Base-by-base conservation (phyloP, 2,113 vertebrate species). In the Hemicordylus capensis region DNA sequence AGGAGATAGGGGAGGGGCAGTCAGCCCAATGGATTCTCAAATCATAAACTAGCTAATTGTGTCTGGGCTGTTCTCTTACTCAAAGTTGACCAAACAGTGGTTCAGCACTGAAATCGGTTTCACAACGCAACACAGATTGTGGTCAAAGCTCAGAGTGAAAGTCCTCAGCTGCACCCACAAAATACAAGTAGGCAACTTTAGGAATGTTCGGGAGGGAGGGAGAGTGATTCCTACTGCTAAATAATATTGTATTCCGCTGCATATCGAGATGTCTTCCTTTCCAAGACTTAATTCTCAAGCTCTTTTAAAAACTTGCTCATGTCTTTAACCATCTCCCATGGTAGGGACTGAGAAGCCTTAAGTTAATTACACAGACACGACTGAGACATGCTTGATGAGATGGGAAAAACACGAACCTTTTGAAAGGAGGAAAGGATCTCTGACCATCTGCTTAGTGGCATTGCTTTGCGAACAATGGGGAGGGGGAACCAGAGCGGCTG, bases 361-460 rank as follows among this genome's bases (percentile, higher is more conserved):
- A 97, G 96, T 95, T 98, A 97, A 97, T 97, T 98, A 97, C 95
- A 34, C 48, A 77, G 75, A 93, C 93, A 95, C 93, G 90, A 94
- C 95, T 90, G 92, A 96, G 96, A 95, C 94, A 96, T 95, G 95
- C 96, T 96, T 96, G 96, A 97, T 96, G 96, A 96, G 94, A 97
- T 95, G 96, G 93, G 95, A 95, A 97, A 95, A 97, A 96, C 95
- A 97, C 54, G 90, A 96, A 95, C 94, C 93, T 93, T 97, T 94
- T 91, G 93, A 97, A 96, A 94, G 91, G 95, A 2, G 93, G 96
- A 97, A 97, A 97, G 96, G 96, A 95, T 95, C 93, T 96, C 94
- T 56, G 91, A 92, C 96, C 97, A 97, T 97, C 96, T 98, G 97
- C 95, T 78, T 96, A 93, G 91, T 79, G 87, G 94, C 70, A 26